These are phyloP conservation scores for Temnothorax ravouxi DNA, from an alignment of 2,888 invertebrate species.

Conservation along the genomic window DNA sequence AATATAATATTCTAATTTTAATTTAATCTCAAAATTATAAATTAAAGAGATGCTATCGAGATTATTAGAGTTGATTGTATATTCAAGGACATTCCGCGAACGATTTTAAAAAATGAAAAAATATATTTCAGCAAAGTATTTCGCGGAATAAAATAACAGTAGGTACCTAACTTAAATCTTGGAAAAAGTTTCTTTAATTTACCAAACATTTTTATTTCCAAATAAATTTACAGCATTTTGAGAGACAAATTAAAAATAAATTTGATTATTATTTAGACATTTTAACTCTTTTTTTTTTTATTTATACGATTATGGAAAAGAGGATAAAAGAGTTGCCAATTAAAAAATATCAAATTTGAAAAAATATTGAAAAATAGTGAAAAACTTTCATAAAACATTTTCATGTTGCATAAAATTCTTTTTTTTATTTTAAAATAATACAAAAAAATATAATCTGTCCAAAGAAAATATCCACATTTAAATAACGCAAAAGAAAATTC, in stretches of 20 bases:
- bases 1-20: not conserved
- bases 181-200: not conserved
- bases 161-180: not conserved
- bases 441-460: not conserved
- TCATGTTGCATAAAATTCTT: not conserved
- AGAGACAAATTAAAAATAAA: not conserved
- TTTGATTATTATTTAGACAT: not conserved
- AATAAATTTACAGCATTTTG: not conserved
- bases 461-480: not conserved
- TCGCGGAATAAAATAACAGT: not conserved
- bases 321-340: not conserved
- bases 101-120: not conserved
- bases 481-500: not conserved
- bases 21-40: constrained; percentile 7
- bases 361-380: not conserved
- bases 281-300: not conserved
- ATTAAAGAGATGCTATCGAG: not conserved
- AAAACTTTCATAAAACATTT: not conserved
- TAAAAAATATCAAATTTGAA: not conserved
- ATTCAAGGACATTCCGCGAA: not conserved
- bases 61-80: not conserved
- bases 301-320: not conserved
- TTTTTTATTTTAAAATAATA: not conserved
- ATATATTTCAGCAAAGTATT: not conserved
- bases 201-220: not conserved